These are phyloP conservation scores for Glaucidium brasilianum DNA, from an alignment of 2,113 vertebrate species.

Conservation along the genomic window DNA sequence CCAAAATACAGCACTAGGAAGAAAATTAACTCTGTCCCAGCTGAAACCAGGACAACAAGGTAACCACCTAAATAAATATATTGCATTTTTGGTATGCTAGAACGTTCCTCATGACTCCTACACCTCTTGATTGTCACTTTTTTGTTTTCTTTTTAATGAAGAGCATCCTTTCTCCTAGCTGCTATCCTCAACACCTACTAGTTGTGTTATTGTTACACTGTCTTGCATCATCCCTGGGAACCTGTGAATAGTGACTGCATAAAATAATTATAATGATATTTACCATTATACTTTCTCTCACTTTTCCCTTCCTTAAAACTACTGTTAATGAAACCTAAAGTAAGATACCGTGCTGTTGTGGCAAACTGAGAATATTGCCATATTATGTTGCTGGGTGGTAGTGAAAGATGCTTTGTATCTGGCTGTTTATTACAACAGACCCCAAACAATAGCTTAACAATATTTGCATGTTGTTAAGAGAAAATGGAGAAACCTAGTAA, in stretches of 20 bases:
- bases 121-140: neutral
- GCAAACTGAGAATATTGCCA: neutral
- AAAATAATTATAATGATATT: neutral
- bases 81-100: neutral
- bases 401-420: neutral
- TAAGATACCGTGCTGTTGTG: neutral
- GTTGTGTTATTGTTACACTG: neutral
- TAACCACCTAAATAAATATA: neutral
- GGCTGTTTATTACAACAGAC: neutral
- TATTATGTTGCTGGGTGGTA: neutral
- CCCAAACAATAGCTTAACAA: neutral
- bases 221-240: neutral
- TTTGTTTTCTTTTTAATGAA: neutral
- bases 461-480: neutral
- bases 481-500: neutral
- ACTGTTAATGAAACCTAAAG: neutral
- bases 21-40: too few species aligned
- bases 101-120: neutral
- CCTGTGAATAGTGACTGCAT: neutral
- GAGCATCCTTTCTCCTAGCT: neutral
- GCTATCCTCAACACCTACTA: neutral
- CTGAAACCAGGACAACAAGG: too few species aligned
- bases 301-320: neutral
- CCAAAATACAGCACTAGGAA: too few species aligned
- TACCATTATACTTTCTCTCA: neutral